These are phyloP conservation scores for Hypomecis atomaria DNA, from an alignment of 2,888 invertebrate genomes.

Conservation along the genomic window DNA sequence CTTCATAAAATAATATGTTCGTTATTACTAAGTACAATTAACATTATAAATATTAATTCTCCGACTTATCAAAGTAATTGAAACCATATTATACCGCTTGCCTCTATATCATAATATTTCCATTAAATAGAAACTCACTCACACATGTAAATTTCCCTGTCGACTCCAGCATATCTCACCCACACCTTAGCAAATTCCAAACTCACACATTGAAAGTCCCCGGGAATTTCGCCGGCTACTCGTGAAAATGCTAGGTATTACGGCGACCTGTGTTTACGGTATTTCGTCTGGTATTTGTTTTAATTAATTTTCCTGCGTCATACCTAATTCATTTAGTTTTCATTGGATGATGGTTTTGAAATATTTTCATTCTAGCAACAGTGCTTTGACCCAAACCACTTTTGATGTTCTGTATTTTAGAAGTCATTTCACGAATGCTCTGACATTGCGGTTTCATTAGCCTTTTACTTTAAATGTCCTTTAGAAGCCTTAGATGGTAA, in stretches of 20 bases:
- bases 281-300: constrained; percentile 41
- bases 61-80: constrained; percentile 26
- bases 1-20: too few relatives aligned
- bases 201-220: constrained; percentile 34
- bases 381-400: constrained; percentile 8
- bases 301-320: constrained; percentile 41
- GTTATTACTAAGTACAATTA: too few relatives aligned
- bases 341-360: constrained; percentile 11
- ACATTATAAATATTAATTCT: too few relatives aligned
- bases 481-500: neutral
- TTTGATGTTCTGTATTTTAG: constrained; percentile 9
- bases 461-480: neutral
- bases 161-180: constrained; percentile 20
- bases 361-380: neutral
- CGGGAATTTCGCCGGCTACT: constrained; percentile 33
- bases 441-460: neutral
- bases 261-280: constrained; percentile 35
- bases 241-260: constrained; percentile 37
- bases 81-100: constrained; percentile 41
- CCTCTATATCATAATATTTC: constrained; percentile 1
- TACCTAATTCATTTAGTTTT: constrained; percentile 25
- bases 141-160: constrained; percentile 24
- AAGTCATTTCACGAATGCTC: neutral
- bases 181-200: constrained; percentile 33
- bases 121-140: constrained; percentile 37